Evolutionary conservation across 1,140 invertebrate genomes (phyloP).

Genomic region (Thaumetopoea pityocampa): DNA sequence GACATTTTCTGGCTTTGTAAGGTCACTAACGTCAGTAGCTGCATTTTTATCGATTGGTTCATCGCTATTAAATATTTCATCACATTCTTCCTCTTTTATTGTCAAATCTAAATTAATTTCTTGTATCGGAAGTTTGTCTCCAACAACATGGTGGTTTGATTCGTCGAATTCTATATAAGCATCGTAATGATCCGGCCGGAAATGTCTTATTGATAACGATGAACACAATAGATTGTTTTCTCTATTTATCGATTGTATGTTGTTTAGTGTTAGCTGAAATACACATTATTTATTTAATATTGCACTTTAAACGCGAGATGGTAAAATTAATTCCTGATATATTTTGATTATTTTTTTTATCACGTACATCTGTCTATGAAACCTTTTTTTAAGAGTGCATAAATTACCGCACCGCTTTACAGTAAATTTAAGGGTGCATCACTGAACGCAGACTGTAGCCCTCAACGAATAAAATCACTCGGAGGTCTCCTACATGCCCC

Average conservation of each 20-base stretch:
- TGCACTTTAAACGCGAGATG: no score
- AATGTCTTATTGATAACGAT: slow-evolving; percentile 20
- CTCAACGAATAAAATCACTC: no score
- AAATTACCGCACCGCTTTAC: no score
- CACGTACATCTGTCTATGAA: no score
- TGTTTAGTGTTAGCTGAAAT: slow-evolving; percentile 44
- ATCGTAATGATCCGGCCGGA: slow-evolving; percentile 31
- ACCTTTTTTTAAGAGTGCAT: no score
- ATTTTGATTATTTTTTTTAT: no score
- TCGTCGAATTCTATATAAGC: background rate
- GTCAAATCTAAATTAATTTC: slow-evolving; percentile 10
- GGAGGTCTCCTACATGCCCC: no score
- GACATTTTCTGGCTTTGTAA: no score
- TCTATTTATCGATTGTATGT: slow-evolving; percentile 38
- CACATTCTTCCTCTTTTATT: slow-evolving; percentile 23
- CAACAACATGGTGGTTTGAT: background rate
- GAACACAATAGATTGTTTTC: slow-evolving; percentile 29
- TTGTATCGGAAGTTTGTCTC: background rate
- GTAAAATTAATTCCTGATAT: no score
- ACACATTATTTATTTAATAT: slow-evolving; percentile 2
- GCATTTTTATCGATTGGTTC: background rate
- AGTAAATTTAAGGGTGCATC: no score
- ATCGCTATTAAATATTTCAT: slow-evolving; percentile 16
- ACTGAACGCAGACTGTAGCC: no score
- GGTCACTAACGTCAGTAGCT: no score